Evolutionary conservation across 1,140 invertebrate species (phyloP), one percentile per base, ranked within the genome.

Genomic region (Ganaspis sp.): DNA sequence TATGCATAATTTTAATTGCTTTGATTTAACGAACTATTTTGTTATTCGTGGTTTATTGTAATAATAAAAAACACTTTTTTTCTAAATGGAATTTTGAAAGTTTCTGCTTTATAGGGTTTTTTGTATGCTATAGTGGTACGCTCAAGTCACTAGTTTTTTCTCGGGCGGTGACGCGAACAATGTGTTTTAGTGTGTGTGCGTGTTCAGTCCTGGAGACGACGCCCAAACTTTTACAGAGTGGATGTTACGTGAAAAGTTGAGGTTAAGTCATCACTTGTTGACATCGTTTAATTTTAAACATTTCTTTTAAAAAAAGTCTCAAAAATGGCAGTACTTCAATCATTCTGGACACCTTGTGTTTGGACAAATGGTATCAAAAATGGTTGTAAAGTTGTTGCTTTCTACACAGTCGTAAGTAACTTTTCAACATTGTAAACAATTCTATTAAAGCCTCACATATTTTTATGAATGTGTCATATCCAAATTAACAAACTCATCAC

Each of bases 261-360:
- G 69, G 58, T 64, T 64, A 64, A 29, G 58, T 64, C 23, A 64
- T 64, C 23, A 64, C 58, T 54, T 73, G 70, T 69, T 15, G 15
- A 49, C 6, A 64, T 29, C 12, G 38, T 69, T 26, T 72, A n/a
- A 23, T 23, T 54, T 17, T 3, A 12, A 64, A 69, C 64, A 34
- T 58, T 15, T 72, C 21, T 1, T 34, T n/a, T n/a, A 64, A 34
- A 64, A 34, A 29, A 64, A 23, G n/a, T 6, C 23, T 5, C 15
- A 15, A 93, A 88, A 87, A 96, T 96, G 95, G 93, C 94, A n/a
- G 87, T 95, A 2, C 81, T 97, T 40, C 91, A 94, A 85, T 95
- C 95, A 1, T 97, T 95, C 87, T 97, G 96, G 96, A 96, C 96
- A 2, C 96, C 96, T 58, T 96, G 94, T 84, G 94, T 97, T 81